Conservation (phyloP, 2,888 invertebrate genomes). For the Calliopum simillimum region DNA sequence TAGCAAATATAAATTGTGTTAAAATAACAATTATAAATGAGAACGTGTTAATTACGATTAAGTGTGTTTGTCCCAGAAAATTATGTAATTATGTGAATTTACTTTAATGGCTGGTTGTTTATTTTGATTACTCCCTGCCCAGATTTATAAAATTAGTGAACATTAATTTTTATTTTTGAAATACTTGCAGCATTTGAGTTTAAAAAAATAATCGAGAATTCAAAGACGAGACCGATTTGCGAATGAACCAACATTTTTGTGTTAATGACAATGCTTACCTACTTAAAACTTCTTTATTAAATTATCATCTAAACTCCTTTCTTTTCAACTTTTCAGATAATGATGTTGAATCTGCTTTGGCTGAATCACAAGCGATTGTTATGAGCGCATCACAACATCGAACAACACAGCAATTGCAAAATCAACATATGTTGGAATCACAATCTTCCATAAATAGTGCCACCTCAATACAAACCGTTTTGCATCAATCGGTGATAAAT, state of each 20-base stretch:
- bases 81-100: background rate
- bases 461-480: conserved; percentile 64
- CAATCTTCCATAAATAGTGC: conserved; percentile 65
- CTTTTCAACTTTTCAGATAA: conserved; percentile 53
- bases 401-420: conserved; percentile 50
- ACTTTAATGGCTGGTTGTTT: background rate
- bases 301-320: conserved; percentile 24
- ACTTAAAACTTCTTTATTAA: conserved; percentile 6
- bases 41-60: no score
- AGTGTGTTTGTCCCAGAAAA: no score
- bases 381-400: conserved; percentile 57
- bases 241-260: no score
- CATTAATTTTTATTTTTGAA: no score
- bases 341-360: conserved; percentile 58
- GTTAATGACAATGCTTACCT: background rate
- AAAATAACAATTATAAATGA: background rate
- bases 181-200: no score
- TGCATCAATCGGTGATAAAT: conserved; percentile 59
- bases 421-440: conserved; percentile 64
- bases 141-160: no score
- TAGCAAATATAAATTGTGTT: background rate
- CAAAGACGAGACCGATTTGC: no score
- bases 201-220: no score
- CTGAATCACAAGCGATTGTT: conserved; percentile 60
- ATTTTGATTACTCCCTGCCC: no score